Conservation (phyloP, 2,113 vertebrate genomes). For the Lycaon pictus region DNA sequence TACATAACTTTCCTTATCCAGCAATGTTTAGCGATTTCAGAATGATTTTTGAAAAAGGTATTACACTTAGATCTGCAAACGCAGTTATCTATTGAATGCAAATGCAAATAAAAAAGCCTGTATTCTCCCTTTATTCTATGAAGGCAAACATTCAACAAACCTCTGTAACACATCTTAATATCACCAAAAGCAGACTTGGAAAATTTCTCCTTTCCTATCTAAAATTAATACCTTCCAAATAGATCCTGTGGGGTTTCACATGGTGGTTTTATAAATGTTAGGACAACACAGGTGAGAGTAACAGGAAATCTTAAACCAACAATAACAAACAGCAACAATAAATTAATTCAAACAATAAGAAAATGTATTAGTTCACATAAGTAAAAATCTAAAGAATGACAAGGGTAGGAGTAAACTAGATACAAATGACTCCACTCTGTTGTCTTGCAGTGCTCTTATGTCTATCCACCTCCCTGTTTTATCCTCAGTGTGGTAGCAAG, state of each 20-base stretch:
- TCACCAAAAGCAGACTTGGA: background rate
- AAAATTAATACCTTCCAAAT: slow-evolving; percentile 44
- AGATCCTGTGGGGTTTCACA: background rate
- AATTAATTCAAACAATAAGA: background rate
- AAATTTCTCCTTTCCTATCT: background rate
- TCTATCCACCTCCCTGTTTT: background rate
- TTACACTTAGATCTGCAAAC: slow-evolving; percentile 35
- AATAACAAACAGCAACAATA: background rate
- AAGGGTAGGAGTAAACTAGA: background rate
- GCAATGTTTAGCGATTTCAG: slow-evolving; percentile 34
- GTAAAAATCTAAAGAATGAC: background rate
- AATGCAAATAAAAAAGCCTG: slow-evolving; percentile 37
- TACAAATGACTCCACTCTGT: background rate
- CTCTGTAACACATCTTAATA: background rate
- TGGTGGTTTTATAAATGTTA: background rate
- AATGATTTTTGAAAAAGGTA: slow-evolving; percentile 29
- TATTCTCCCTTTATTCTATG: background rate
- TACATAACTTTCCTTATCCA: slow-evolving; percentile 37
- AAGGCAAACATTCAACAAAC: slow-evolving; percentile 7
- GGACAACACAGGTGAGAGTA: background rate
- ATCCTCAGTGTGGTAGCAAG: background rate
- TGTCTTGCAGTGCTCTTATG: background rate
- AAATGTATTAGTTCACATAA: background rate
- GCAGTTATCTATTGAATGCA: slow-evolving; percentile 27
- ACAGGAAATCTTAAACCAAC: background rate